A percentile compares a stretch with the other conserved stretches of the same genome.
These are phyloP conservation scores for Achatina immaculata DNA, from an alignment of 1,140 invertebrate species.

Conservation along the genomic window DNA sequence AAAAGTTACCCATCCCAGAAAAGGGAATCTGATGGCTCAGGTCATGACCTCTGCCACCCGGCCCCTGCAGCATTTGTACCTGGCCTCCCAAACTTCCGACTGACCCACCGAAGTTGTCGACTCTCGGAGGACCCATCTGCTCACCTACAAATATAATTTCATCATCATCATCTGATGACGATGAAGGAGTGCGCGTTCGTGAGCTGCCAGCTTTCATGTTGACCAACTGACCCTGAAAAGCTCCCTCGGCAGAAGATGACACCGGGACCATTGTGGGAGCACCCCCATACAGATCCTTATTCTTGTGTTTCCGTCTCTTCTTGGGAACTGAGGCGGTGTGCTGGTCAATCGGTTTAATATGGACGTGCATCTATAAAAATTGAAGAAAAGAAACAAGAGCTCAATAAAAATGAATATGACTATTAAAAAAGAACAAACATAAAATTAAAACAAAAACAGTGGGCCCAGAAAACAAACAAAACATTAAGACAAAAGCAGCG, in stretches of 20 bases:
- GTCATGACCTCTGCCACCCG: slow-evolving; percentile 19
- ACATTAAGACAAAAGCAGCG: no score
- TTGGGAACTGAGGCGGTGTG: slow-evolving; percentile 27
- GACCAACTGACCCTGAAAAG: slow-evolving; percentile 20
- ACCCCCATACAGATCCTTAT: slow-evolving; percentile 46
- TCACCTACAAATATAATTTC: slow-evolving; percentile 40
- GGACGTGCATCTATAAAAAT: slow-evolving; percentile 54
- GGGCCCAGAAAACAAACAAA: no score
- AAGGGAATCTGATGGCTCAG: slow-evolving; percentile 33
- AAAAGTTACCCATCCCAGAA: slow-evolving; percentile 35
- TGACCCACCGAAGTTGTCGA: slow-evolving; percentile 31
- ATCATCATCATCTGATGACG: slow-evolving; percentile 38
- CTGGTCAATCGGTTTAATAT: slow-evolving; percentile 50
- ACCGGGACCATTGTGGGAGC: slow-evolving; percentile 51
- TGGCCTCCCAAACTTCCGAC: slow-evolving; percentile 26
- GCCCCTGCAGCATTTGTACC: slow-evolving; percentile 31
- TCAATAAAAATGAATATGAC: no score
- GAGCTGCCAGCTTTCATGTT: slow-evolving; percentile 25
- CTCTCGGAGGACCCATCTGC: slow-evolving; percentile 32
- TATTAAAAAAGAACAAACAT: no score
- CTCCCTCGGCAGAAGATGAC: slow-evolving; percentile 27
- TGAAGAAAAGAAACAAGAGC: neutral
- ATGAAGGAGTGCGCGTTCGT: slow-evolving; percentile 14
- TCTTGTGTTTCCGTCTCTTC: slow-evolving; percentile 47
- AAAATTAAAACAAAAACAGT: no score